Evolutionary conservation across 2,113 vertebrate species (phyloP).

Genomic region (Seriola quinqueradiata): DNA sequence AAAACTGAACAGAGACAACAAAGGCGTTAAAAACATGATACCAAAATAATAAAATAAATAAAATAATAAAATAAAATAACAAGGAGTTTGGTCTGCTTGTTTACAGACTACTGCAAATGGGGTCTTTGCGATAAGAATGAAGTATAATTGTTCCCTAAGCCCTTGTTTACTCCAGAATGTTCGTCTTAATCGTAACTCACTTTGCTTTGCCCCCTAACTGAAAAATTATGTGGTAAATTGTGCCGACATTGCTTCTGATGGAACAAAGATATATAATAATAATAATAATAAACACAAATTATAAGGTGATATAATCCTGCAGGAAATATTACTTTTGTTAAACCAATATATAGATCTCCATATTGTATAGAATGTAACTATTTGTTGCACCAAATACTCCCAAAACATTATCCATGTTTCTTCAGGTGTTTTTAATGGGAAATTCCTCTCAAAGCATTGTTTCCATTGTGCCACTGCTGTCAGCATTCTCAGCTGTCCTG

Average conservation of each 20-base stretch:
- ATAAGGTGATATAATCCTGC: background rate
- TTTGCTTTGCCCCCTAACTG: constrained; percentile 48
- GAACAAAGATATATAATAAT: background rate
- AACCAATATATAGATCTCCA: background rate
- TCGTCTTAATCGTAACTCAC: constrained; percentile 40
- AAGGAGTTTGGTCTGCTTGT: constrained; percentile 32
- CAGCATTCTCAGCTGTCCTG: constrained; percentile 55
- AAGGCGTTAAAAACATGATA: background rate
- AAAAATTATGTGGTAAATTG: background rate
- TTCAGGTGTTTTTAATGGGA: constrained; percentile 33
- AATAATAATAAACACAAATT: background rate
- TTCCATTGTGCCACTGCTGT: constrained; percentile 30
- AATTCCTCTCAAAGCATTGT: constrained; percentile 7
- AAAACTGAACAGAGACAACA: constrained; percentile 24
- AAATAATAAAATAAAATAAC: too few relatives aligned
- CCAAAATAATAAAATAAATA: too few relatives aligned
- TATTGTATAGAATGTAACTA: background rate
- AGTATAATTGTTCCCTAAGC: constrained; percentile 52
- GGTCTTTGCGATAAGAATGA: constrained; percentile 25
- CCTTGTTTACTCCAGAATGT: constrained; percentile 40
- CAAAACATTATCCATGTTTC: background rate
- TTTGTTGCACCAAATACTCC: background rate
- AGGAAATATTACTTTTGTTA: background rate
- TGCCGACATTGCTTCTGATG: background rate
- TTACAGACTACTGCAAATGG: constrained; percentile 34